Percentiles rank a stretch among this genome's conserved stretches.
Evolutionary conservation across 2,113 vertebrate genomes (phyloP).

Genomic region (Seriola rivoliana): DNA sequence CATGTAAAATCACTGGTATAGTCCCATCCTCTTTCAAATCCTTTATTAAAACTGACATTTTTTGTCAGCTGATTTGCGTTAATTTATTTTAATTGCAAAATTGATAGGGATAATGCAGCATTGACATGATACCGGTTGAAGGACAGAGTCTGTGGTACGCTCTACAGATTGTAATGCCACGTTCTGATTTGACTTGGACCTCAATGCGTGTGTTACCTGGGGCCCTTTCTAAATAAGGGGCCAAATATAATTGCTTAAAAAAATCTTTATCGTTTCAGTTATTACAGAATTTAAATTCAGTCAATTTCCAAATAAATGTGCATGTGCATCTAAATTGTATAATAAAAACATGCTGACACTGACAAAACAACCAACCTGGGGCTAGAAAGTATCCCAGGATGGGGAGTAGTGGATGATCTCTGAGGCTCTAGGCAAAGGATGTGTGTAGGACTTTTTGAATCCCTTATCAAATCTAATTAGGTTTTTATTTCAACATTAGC

Average conservation of each 20-base stretch:
- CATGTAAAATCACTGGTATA: neutral
- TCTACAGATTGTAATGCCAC: neutral
- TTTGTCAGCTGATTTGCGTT: neutral
- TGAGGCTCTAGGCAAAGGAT: neutral
- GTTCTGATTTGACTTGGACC: too few species aligned
- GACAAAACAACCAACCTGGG: too few species aligned
- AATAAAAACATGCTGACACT: too few species aligned
- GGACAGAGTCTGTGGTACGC: neutral
- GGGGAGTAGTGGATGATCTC: neutral
- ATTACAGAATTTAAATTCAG: neutral
- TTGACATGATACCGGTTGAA: too few species aligned
- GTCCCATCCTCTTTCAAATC: neutral
- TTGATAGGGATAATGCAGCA: too few species aligned
- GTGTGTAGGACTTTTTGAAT: neutral
- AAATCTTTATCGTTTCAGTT: neutral
- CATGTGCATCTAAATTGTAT: too few species aligned
- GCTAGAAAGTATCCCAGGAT: neutral
- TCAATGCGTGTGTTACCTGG: neutral
- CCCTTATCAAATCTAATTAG: neutral
- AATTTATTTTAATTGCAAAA: too few species aligned
- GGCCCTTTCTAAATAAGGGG: neutral
- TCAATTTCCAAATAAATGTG: too few species aligned
- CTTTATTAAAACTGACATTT: neutral
- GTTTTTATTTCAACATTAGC: neutral
- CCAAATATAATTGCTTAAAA: neutral